Evolutionary conservation across 1,140 invertebrate species (phyloP).

Genomic region (Lamellibrachia luymesi): DNA sequence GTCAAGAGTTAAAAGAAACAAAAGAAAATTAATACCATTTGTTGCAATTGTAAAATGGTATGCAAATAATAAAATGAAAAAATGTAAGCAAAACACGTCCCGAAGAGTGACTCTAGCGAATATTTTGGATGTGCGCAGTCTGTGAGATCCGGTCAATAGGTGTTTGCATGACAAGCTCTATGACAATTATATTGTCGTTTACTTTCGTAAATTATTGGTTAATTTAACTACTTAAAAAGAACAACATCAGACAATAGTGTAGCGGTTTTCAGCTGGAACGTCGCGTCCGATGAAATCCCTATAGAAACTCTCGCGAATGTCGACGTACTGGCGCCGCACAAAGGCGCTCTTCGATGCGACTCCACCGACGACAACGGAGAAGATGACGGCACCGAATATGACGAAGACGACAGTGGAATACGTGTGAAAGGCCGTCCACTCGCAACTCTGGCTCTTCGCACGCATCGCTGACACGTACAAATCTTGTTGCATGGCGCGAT

Average conservation of each 20-base stretch:
- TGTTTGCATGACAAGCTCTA: too few species aligned
- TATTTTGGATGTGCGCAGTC: too few species aligned
- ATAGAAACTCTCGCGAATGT: not conserved
- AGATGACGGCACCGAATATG: not conserved
- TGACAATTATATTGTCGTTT: too few species aligned
- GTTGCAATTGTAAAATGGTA: too few species aligned
- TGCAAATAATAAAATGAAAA: too few species aligned
- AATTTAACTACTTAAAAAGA: not conserved
- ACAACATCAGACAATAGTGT: not conserved
- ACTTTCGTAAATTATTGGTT: too few species aligned
- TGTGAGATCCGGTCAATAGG: too few species aligned
- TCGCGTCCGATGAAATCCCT: not conserved
- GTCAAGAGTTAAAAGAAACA: too few species aligned
- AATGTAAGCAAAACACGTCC: too few species aligned
- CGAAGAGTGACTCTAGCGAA: too few species aligned
- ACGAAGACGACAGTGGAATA: not conserved
- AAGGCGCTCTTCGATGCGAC: not conserved
- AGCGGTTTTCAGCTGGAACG: not conserved
- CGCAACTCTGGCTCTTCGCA: not conserved
- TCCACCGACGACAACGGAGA: not conserved
- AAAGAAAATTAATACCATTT: too few species aligned
- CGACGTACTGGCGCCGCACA: not conserved
- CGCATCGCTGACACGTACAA: not conserved
- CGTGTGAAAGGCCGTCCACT: not conserved
- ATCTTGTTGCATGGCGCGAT: not conserved